phyloP scores from a whole-genome alignment of 2,113 vertebrate genomes.

The Pelusios castaneus region DNA sequence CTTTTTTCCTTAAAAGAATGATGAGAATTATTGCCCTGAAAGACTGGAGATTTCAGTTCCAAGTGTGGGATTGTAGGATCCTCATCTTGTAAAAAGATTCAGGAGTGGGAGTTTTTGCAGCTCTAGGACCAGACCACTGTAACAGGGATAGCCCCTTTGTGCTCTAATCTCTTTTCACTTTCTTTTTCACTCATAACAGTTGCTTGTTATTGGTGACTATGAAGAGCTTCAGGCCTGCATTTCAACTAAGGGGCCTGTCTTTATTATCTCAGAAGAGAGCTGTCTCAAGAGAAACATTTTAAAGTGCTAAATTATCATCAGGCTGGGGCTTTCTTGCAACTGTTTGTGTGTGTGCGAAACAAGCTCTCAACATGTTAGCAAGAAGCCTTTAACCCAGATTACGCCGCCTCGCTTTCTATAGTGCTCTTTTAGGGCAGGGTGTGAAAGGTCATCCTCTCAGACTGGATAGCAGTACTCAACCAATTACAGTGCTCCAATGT shows the following conservation, averaged over 20 bases:
- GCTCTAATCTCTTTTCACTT: slow-evolving; percentile 62
- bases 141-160: slow-evolving; percentile 54
- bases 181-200: slow-evolving; percentile 60
- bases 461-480: slow-evolving; percentile 88
- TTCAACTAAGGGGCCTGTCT: slow-evolving; percentile 63
- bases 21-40: slow-evolving; percentile 7
- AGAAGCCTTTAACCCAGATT: slow-evolving; percentile 95
- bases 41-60: neutral
- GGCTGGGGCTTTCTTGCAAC: slow-evolving; percentile 82
- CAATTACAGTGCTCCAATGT: slow-evolving; percentile 88
- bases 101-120: neutral
- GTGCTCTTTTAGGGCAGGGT: slow-evolving; percentile 86
- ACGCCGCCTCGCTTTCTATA: slow-evolving; percentile 86
- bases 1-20: neutral
- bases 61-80: neutral
- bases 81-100: slow-evolving; percentile 10
- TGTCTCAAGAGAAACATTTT: slow-evolving; percentile 84
- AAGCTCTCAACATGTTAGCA: slow-evolving; percentile 87
- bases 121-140: slow-evolving; percentile 54
- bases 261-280: slow-evolving; percentile 80
- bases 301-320: slow-evolving; percentile 81
- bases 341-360: slow-evolving; percentile 87
- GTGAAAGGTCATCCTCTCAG: slow-evolving; percentile 92
- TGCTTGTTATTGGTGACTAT: slow-evolving; percentile 35
- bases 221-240: slow-evolving; percentile 57